Evolutionary conservation across 2,888 invertebrate genomes (phyloP), one percentile per base, ranked within the genome.

Genomic region (Pycnomerus fuliginosus): DNA sequence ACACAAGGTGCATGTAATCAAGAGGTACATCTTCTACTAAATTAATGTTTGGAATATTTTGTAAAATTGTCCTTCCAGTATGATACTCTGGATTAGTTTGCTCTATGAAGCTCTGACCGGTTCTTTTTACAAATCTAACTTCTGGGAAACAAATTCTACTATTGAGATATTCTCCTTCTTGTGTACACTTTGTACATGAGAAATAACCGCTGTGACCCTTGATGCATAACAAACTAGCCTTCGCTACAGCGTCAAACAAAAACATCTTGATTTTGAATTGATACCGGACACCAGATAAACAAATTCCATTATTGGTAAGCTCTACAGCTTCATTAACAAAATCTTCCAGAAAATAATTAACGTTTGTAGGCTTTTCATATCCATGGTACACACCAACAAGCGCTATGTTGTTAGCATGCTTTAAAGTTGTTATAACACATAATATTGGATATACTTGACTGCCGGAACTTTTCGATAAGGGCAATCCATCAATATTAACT

Each of bases 151-250:
- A 15, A 5, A 36, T 30, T 16, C 36, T 11, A 10, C 8, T 3
- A 36, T 30, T 11, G n/a, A 48, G 11, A 11, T 15, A 53, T 12
- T 39, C 43, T 17, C 50, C 51, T 42, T 55, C 46, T 36, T 48
- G 40, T 11, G 35, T 44, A 35, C 53, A 56, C 49, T 53, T 55
- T 4, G 35, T 30, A 30, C 56, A 56, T 3, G 48, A 41, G 30
- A 35, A 54, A 30, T 55, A 58, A 7, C 53, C 54, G 12, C 34
- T 47, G 34, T 57, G 56, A 12, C 20, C 36, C 20, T 47, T 52
- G 4, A 56, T 57, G 3, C 56, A 56, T 2, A 53, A 47, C 48
- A 58, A 52, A 45, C 51, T 56, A 27, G 49, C 41, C 14, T 51
- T 31, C 8, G 40, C 45, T 31, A 39, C 16, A 11, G 22, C 27